Base-by-base conservation (phyloP, 2,797 vertebrate genomes). In the Pipistrellus kuhlii region DNA sequence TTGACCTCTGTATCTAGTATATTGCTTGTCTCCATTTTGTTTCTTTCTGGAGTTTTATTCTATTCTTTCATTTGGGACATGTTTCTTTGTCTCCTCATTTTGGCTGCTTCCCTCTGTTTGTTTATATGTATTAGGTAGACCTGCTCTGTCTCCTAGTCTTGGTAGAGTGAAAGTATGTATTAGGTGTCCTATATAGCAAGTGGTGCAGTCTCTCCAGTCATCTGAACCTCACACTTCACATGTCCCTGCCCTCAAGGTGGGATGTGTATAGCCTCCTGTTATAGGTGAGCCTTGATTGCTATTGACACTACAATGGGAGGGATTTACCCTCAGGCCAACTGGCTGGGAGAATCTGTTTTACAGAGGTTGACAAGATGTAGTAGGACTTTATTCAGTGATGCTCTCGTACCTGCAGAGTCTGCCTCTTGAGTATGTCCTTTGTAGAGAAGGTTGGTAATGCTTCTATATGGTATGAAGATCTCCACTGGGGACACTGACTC, bases 161-260 rank as follows among this genome's bases (percentile, higher is more conserved):
- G n/a, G 15, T 66, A 18, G 15, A 32, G n/a, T 75, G 46, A 62
- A 5, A 27, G 7, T 62, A 30, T 62, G 6, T 51, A 75, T 17
- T 13, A 51, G 30, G 10, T 75, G 10, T n/a, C 30, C 46, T 75
- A 12, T 75, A 32, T 3, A 30, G 17, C 12, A 62, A 30, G 27
- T 62, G 59, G 59, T 30, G 2, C 59, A 62, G 27, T 30, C 13
- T 30, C 27, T 75, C 30, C 30, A 48, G 23, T 21, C 44, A 51
- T 30, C 46, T 75, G 30, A 75, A 30, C 30, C 48, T 5, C 5
- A n/a, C 9, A 75, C 17, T 75, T 46, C 25, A 75, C 30, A 17
- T 48, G 9, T 48, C 15, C 30, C 7, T 27, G 3, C 6, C n/a
- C 0, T 1, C n/a, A n/a, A 1, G 1, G 30, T 51, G 30, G 46